phyloP scores from a whole-genome alignment of 2,113 vertebrate species.

The Ctenodactylus gundi region DNA sequence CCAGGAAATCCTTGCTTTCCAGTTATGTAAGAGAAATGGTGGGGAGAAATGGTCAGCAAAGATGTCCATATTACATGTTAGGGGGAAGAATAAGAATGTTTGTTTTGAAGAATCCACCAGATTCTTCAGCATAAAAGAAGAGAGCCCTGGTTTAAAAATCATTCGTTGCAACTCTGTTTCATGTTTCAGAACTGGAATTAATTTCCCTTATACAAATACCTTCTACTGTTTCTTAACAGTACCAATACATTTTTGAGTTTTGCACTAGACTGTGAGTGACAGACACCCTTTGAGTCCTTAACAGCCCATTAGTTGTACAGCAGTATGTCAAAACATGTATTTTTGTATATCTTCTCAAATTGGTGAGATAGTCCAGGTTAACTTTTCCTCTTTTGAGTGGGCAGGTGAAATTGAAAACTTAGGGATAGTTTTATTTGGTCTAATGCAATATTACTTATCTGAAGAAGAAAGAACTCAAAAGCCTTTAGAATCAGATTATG shows the following conservation, averaged over 20 bases:
- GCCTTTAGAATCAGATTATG: constrained; percentile 71
- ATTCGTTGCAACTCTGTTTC: constrained; percentile 83
- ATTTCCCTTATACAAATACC: constrained; percentile 86
- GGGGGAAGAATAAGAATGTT: constrained; percentile 82
- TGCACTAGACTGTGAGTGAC: constrained; percentile 83
- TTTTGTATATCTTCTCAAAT: constrained; percentile 84
- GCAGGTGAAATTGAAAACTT: constrained; percentile 84
- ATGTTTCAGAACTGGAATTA: constrained; percentile 83
- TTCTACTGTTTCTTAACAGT: constrained; percentile 84
- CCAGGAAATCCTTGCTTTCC: constrained; percentile 89
- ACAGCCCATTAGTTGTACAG: constrained; percentile 92
- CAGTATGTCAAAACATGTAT: constrained; percentile 79
- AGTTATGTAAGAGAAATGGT: constrained; percentile 70
- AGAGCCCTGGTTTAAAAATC: constrained; percentile 79
- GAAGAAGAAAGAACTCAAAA: constrained; percentile 1
- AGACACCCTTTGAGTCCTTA: constrained; percentile 84
- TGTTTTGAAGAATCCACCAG: constrained; percentile 82
- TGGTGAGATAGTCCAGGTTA: constrained; percentile 80
- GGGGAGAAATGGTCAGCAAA: constrained; percentile 50
- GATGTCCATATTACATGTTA: constrained; percentile 78
- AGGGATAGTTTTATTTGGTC: constrained; percentile 86
- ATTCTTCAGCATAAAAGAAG: constrained; percentile 73
- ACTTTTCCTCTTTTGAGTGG: constrained; percentile 85
- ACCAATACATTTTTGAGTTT: constrained; percentile 86
- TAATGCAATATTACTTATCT: constrained; percentile 61